phyloP scores from a whole-genome alignment of 2,797 vertebrate species.

The Lutjanus argentimaculatus region DNA sequence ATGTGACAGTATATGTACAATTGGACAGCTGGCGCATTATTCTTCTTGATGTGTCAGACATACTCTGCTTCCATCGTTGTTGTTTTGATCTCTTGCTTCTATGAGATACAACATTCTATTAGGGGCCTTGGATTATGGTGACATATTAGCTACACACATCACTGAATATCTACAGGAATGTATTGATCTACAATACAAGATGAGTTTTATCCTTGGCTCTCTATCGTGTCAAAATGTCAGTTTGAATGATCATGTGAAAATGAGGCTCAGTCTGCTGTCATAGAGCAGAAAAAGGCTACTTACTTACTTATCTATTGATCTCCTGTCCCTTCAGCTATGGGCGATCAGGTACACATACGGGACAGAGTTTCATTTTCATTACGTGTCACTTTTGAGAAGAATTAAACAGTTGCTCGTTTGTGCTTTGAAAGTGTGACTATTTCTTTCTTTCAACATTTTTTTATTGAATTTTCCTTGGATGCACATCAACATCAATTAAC shows the following conservation, averaged over 20 bases:
- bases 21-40: not conserved
- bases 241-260: slow-evolving; percentile 44
- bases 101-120: slow-evolving; percentile 41
- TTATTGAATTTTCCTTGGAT: too few relatives aligned
- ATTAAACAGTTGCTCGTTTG: not conserved
- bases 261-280: slow-evolving; percentile 25
- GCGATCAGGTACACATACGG: not conserved
- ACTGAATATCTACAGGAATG: slow-evolving; percentile 47
- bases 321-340: slow-evolving; percentile 8
- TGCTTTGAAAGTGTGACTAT: not conserved
- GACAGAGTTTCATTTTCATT: slow-evolving; percentile 9
- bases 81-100: slow-evolving; percentile 13
- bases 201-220: slow-evolving; percentile 27
- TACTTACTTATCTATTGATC: slow-evolving; percentile 41
- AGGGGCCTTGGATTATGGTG: slow-evolving; percentile 31
- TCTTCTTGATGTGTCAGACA: slow-evolving; percentile 12
- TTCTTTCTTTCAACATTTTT: too few relatives aligned
- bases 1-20: not conserved
- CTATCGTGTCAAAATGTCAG: slow-evolving; percentile 28
- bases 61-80: not conserved
- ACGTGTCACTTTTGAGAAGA: not conserved
- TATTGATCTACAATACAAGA: slow-evolving; percentile 60
- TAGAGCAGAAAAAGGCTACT: slow-evolving; percentile 40
- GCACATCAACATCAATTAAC: too few relatives aligned
- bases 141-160: slow-evolving; percentile 55